Base-by-base conservation (phyloP, 2,113 vertebrate species). In the Plestiodon gilberti region DNA sequence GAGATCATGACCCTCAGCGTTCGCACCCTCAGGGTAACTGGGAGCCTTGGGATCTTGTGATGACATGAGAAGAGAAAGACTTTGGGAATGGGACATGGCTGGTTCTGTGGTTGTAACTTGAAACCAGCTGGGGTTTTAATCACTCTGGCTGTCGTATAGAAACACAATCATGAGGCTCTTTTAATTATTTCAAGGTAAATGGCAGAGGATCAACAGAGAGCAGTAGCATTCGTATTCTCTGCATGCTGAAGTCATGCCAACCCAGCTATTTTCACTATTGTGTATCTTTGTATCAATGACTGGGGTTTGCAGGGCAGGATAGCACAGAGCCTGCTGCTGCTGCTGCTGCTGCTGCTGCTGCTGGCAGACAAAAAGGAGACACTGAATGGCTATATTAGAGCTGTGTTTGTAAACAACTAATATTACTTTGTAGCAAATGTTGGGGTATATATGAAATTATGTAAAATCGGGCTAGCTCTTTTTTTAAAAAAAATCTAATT, bases 361-460 rank as follows among this genome's bases (percentile, higher is more conserved):
- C 80, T n/a, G 14, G 69, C 61, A 84, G 23, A 57, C 6, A 14
- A 10, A 55, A 43, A 33, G 22, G 80, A 85, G 84, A 83, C 28
- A 35, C 0, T 1, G 15, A 25, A 40, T 40, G 67, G 70, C 48
- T 85, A 62, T 80, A 90, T 3, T 67, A 78, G 70, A 65, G 48
- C 59, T 9, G 82, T 94, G 95, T 86, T 89, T 87, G 89, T 85
- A 93, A 93, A 78, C 23, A 75, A 86, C 35, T 14, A 83, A 40
- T 61, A 91, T 65, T 90, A 61, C 23, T 85, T 48, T 93, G 92
- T 40, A 3, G 88, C 74, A 94, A 91, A 88, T 88, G 94, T 92
- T 93, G 88, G 59, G 78, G 84, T 71, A 91, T 78, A 90, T 88
- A 85, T 90, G 86, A 91, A 10, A 78, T 85, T 84, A 70, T 70